These are phyloP conservation scores for Brachyhypopomus occidentalis DNA, from an alignment of 2,113 vertebrate genomes.

Conservation along the genomic window DNA sequence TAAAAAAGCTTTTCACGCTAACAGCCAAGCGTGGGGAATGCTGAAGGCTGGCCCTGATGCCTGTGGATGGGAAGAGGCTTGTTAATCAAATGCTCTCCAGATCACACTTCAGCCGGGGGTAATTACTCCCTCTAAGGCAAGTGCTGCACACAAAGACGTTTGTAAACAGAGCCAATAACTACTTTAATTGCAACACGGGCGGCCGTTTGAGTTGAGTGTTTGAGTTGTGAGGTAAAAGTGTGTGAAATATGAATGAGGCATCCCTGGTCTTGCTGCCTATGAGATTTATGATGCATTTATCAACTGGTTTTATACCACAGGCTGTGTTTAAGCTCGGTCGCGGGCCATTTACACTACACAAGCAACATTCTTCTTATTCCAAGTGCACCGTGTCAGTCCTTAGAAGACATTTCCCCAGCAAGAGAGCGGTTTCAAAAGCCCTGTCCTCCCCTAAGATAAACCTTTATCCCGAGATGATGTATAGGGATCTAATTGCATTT, in stretches of 20 bases:
- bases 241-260: constrained; percentile 66
- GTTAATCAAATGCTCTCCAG: constrained; percentile 67
- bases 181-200: constrained; percentile 69
- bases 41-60: constrained; percentile 41
- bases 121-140: constrained; percentile 67
- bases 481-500: constrained; percentile 61
- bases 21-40: constrained; percentile 5
- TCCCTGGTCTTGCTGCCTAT: constrained; percentile 48
- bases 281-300: constrained; percentile 73
- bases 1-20: constrained; percentile 40
- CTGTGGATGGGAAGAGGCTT: constrained; percentile 53
- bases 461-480: constrained; percentile 60
- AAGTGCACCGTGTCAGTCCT: constrained; percentile 57
- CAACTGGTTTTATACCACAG: constrained; percentile 60
- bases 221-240: constrained; percentile 53
- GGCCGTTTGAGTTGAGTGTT: constrained; percentile 57
- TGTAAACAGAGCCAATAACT: constrained; percentile 70
- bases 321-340: constrained; percentile 65
- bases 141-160: constrained; percentile 66
- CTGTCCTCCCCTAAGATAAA: constrained; percentile 63
- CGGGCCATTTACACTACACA: constrained; percentile 68
- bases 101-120: constrained; percentile 59
- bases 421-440: constrained; percentile 59
- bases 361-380: constrained; percentile 67
- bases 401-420: constrained; percentile 56